Evolutionary conservation across 2,888 invertebrate genomes (phyloP).

Genomic region (Idaea aversata): DNA sequence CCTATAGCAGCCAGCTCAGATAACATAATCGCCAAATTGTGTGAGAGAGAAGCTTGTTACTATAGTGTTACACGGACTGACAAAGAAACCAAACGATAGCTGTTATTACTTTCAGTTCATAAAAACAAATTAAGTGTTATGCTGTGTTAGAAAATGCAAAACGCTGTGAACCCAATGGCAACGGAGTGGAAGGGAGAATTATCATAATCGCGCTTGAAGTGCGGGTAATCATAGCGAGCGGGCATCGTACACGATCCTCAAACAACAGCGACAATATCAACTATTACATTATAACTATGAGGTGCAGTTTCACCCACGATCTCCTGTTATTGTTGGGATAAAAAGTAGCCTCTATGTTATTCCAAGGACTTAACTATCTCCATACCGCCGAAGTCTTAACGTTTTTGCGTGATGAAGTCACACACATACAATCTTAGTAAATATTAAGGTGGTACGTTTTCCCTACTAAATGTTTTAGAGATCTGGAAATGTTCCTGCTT

Average conservation of each 20-base stretch:
- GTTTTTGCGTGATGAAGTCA: no score
- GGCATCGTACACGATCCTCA: conserved; percentile 8
- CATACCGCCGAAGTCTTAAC: no score
- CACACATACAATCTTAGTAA: no score
- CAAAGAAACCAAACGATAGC: background rate
- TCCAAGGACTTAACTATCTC: no score
- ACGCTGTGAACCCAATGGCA: background rate
- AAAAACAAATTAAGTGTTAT: conserved; percentile 3
- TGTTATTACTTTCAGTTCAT: conserved; percentile 2
- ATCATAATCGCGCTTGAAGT: conserved; percentile 12
- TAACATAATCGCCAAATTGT: background rate
- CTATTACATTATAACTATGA: background rate
- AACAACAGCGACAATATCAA: background rate
- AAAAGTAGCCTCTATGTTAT: no score
- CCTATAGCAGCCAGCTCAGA: background rate
- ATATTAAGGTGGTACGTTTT: no score
- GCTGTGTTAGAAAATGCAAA: conserved; percentile 3
- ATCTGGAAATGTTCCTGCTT: no score
- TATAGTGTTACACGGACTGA: background rate
- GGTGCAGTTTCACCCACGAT: background rate
- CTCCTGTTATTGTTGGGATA: no score
- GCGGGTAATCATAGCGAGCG: conserved; percentile 10
- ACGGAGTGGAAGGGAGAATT: conserved; percentile 8
- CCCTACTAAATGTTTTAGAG: no score
- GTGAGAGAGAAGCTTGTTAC: background rate